Conservation (phyloP, 2,888 invertebrate species). For the Formica aserva region DNA sequence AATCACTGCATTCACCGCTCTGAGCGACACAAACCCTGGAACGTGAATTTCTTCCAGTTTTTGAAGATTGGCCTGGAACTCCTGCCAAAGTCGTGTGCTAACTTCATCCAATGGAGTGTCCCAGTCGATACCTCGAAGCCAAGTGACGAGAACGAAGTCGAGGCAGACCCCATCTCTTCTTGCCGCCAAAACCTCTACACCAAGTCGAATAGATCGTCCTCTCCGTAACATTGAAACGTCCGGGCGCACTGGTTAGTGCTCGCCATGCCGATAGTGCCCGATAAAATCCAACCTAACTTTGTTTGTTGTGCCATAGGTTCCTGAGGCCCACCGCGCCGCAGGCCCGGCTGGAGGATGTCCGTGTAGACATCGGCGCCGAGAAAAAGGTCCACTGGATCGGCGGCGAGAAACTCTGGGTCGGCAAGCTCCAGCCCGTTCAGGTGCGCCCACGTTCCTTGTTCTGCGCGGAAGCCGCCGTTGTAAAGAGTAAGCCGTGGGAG, state of each 20-base stretch:
- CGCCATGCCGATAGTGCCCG: neutral
- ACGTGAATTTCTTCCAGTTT: neutral
- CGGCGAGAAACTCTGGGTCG: neutral
- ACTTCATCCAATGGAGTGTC: neutral
- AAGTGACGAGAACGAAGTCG: accelerated
- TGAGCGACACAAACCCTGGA: neutral
- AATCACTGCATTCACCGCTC: neutral
- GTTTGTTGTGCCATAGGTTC: neutral
- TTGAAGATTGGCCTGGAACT: neutral
- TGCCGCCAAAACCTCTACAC: neutral
- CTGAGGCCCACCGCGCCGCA: neutral
- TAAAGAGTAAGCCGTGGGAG: too few relatives aligned
- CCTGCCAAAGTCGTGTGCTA: accelerated
- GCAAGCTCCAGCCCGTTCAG: neutral
- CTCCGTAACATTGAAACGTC: too few relatives aligned
- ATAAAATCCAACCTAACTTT: neutral
- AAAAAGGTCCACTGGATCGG: neutral
- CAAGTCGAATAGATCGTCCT: neutral
- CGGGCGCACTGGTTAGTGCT: too few relatives aligned
- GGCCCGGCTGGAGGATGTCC: neutral
- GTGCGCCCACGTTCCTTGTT: neutral
- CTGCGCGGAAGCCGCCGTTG: neutral
- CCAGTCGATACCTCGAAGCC: neutral
- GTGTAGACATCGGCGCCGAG: neutral
- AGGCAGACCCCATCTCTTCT: neutral